These are phyloP conservation scores for Ormyrus pomaceus DNA, from an alignment of 2,888 invertebrate species.

Conservation along the genomic window DNA sequence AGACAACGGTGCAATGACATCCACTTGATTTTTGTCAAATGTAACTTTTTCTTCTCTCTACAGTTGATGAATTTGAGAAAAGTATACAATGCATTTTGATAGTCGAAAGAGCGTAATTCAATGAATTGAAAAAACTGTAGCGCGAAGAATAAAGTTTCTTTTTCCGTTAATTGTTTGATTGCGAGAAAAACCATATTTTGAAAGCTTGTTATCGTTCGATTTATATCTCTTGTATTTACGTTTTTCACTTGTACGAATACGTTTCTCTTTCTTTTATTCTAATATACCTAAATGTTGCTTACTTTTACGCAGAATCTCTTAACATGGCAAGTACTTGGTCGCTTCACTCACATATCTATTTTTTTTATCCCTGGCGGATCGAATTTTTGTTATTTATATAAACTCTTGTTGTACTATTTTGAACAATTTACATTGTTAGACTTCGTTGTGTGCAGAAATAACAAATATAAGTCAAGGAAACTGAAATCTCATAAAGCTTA, in stretches of 20 bases:
- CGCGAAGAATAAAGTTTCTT: slow-evolving; percentile 37
- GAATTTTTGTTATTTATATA: slow-evolving; percentile 12
- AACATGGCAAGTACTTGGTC: slow-evolving; percentile 58
- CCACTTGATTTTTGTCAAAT: slow-evolving; percentile 60
- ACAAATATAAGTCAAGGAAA: neutral
- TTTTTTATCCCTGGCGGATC: slow-evolving; percentile 47
- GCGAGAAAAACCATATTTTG: slow-evolving; percentile 43
- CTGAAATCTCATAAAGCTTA: slow-evolving; percentile 34
- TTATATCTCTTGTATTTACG: slow-evolving; percentile 48
- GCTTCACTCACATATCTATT: slow-evolving; percentile 50
- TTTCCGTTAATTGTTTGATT: slow-evolving; percentile 49
- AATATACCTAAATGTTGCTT: slow-evolving; percentile 51
- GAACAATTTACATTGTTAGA: slow-evolving; percentile 3
- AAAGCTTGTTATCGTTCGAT: slow-evolving; percentile 54
- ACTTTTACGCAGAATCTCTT: slow-evolving; percentile 57
- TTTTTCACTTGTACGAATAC: slow-evolving; percentile 40
- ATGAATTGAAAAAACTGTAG: slow-evolving; percentile 29
- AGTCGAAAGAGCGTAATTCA: slow-evolving; percentile 7
- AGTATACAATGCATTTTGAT: slow-evolving; percentile 40
- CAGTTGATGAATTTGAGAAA: slow-evolving; percentile 36
- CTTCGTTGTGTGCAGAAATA: slow-evolving; percentile 2
- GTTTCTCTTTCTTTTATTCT: slow-evolving; percentile 48
- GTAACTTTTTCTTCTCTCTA: slow-evolving; percentile 59
- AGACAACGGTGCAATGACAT: slow-evolving; percentile 68
- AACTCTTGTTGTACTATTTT: slow-evolving; percentile 1